Base-by-base conservation (phyloP, 2,113 vertebrate species). In the Lampris incognitus region DNA sequence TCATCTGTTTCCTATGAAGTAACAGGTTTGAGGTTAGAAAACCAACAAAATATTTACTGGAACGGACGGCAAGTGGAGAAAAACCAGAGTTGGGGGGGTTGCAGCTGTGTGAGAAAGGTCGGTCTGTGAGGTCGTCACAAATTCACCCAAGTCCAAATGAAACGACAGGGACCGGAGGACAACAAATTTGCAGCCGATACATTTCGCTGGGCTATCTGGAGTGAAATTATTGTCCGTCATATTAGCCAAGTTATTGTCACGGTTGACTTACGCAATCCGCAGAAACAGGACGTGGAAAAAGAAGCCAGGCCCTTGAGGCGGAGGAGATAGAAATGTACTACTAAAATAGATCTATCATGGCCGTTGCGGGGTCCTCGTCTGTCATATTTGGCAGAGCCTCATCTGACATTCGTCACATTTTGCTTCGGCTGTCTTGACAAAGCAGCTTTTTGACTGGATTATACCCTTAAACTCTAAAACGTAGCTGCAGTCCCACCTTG, bases 1-100 rank as follows among this genome's bases (percentile, higher is more conserved):
- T 82, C 79, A 76, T 51, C 48, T 55, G 57, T 72, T 78, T 77
- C 57, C 60, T 78, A 74, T 83, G 63, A 74, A 78, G 82, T 69
- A 88, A 46, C 72, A 78, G 69, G 70, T 72, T 77, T 87, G 84
- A 79, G 80, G 13, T 72, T 82, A 61, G 71, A 81, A 63, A n/a
- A 67, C 10, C 50, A 64, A 54, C 50, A 9, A 59, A 56, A 55
- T 51, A 10, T 7, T 51, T 10, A 51, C 2, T 6, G 11, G 6
- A 5, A 11, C 11, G 6, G 44, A 5, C 44, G 7, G 44, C 7
- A 46, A 46, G 7, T 46, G 4, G 44, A 46, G 4, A 7, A 46
- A 46, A 46, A 46, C 7, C 44, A 7, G 44, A 2, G 44, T 46
- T 46, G 44, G 44, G 44, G 44, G 7, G 7, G 44, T 46, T 46